Evolutionary conservation across 2,113 vertebrate species (phyloP).

Genomic region (Pelodiscus sinensis): DNA sequence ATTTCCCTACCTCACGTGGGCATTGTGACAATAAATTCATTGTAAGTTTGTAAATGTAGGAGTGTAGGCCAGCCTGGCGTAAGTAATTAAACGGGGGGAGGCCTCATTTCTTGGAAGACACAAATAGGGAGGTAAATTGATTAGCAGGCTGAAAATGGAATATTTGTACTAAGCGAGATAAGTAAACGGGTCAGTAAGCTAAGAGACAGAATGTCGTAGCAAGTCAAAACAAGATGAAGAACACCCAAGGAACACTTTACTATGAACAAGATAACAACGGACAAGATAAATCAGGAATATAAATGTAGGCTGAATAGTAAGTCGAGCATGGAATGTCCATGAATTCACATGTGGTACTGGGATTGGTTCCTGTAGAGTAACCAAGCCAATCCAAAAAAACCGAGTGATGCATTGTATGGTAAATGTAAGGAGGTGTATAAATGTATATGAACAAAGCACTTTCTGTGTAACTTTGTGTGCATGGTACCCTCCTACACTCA

Average conservation of each 20-base stretch:
- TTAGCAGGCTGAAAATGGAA: background rate
- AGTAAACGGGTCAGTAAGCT: background rate
- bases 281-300: background rate
- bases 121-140: background rate
- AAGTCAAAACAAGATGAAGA: background rate
- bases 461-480: background rate
- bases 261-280: background rate
- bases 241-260: background rate
- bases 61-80: background rate
- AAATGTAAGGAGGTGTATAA: background rate
- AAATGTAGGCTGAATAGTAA: background rate
- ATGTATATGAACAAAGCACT: background rate
- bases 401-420: background rate
- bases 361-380: background rate
- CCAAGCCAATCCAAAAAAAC: background rate
- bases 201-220: background rate
- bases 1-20: background rate
- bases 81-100: background rate
- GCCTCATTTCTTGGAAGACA: background rate
- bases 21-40: background rate
- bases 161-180: background rate
- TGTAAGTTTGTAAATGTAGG: background rate
- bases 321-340: background rate
- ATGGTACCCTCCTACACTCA: background rate
- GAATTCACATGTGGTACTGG: background rate